phyloP scores from a whole-genome alignment of 2,797 vertebrate species.

The Gadopsis marmoratus region DNA sequence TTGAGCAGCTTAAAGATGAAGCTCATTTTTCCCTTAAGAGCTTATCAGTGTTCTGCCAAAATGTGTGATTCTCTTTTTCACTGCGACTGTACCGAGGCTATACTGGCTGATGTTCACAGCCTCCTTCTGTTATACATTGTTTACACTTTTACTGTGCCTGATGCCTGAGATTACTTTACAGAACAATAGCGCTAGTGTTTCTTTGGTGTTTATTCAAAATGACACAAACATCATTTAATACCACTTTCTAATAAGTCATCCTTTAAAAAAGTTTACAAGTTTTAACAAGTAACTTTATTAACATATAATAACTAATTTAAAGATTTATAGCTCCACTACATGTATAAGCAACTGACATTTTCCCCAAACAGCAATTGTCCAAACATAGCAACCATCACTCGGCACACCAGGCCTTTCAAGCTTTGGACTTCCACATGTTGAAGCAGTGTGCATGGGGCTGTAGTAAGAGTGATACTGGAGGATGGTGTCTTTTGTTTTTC shows the following conservation, averaged over 20 bases:
- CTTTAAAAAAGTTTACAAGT: neutral
- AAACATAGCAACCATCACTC: neutral
- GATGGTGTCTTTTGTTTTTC: neutral
- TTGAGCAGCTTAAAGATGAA: conserved; percentile 77
- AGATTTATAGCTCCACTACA: neutral
- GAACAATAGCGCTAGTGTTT: conserved; percentile 36
- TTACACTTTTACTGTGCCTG: conserved; percentile 38
- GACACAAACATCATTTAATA: neutral
- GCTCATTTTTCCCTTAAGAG: conserved; percentile 69
- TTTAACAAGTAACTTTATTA: neutral
- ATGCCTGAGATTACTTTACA: conserved; percentile 43
- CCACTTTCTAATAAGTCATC: conserved; percentile 3
- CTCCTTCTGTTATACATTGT: conserved; percentile 54
- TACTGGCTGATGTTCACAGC: conserved; percentile 60
- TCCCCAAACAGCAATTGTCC: neutral
- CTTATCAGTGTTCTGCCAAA: conserved; percentile 69
- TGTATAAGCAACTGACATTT: neutral
- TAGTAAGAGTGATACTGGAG: neutral
- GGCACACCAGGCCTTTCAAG: no score
- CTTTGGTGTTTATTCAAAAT: conserved; percentile 27
- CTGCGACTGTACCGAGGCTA: conserved; percentile 31
- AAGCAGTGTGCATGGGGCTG: neutral
- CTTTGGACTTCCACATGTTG: no score
- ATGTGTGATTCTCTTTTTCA: conserved; percentile 61
- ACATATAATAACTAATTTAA: neutral